A percentile compares a stretch with the other conserved stretches of the same genome.
Evolutionary conservation across 2,888 invertebrate genomes (phyloP).

Genomic region (Chalcis sispes): DNA sequence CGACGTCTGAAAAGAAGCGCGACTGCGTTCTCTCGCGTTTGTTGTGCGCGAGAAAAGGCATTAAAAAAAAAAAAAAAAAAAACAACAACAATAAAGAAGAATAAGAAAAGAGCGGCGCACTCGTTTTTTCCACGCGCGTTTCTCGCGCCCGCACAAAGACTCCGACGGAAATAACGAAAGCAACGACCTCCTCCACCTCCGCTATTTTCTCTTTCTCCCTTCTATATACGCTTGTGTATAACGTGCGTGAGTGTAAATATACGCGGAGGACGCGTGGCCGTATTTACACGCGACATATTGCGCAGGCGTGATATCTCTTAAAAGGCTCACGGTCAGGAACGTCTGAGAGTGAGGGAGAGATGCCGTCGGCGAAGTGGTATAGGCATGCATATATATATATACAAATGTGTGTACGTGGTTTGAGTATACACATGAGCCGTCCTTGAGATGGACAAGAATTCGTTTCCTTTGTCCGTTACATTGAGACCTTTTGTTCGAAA

Average conservation of each 20-base stretch:
- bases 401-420: too few relatives aligned
- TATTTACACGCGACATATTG: constrained; percentile 40
- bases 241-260: constrained; percentile 35
- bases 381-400: too few relatives aligned
- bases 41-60: background rate
- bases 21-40: background rate
- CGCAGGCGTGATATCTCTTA: constrained; percentile 19
- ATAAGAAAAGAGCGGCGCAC: background rate
- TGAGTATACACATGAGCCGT: too few relatives aligned
- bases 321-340: background rate
- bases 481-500: background rate
- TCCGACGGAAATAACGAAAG: constrained; percentile 44
- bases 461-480: constrained; percentile 5
- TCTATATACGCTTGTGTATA: background rate
- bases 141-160: constrained; percentile 2
- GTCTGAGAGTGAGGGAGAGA: background rate
- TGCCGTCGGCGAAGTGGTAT: background rate
- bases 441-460: constrained; percentile 9
- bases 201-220: background rate
- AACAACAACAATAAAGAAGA: constrained; percentile 7
- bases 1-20: constrained; percentile 23
- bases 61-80: too few relatives aligned
- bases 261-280: constrained; percentile 31
- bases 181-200: constrained; percentile 1
- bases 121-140: background rate